Evolutionary conservation across 2,888 invertebrate species (phyloP).

Genomic region (Anticlea derivata): DNA sequence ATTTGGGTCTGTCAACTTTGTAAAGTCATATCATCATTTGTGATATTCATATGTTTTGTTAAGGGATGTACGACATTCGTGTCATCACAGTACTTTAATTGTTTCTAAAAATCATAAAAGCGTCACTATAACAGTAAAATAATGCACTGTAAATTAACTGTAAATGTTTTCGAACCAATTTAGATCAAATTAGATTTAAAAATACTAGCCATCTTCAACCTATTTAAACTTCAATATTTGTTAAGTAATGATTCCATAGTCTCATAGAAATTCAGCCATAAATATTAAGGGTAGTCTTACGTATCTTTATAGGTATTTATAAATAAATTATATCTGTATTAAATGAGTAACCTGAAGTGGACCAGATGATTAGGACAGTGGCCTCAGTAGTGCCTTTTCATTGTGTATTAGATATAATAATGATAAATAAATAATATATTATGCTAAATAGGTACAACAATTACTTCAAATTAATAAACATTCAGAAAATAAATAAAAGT

Average conservation of each 20-base stretch:
- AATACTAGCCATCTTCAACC: constrained; percentile 2
- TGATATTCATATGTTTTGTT: constrained; percentile 6
- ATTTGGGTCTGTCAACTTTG: constrained; percentile 1
- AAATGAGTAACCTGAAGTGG: constrained; percentile 55
- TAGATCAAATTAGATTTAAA: constrained; percentile 17
- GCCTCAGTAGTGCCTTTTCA: constrained; percentile 81
- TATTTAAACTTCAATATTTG: constrained; percentile 5
- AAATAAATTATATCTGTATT: constrained; percentile 24
- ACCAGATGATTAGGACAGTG: constrained; percentile 75
- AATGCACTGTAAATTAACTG: constrained; percentile 1
- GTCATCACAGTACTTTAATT: background rate
- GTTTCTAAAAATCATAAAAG: background rate
- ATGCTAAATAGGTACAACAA: constrained; percentile 52
- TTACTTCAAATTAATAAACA: constrained; percentile 34
- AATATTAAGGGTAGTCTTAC: constrained; percentile 25
- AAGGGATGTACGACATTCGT: background rate
- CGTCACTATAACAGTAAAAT: background rate
- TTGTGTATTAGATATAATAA: constrained; percentile 47
- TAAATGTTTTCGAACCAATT: constrained; percentile 1
- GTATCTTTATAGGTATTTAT: constrained; percentile 12
- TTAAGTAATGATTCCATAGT: constrained; percentile 4
- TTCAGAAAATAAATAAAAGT: constrained; percentile 9
- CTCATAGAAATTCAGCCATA: constrained; percentile 27
- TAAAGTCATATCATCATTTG: constrained; percentile 1
- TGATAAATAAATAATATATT: constrained; percentile 19